phyloP scores from a whole-genome alignment of 2,797 vertebrate genomes.

The Micrastur ruficollis region DNA sequence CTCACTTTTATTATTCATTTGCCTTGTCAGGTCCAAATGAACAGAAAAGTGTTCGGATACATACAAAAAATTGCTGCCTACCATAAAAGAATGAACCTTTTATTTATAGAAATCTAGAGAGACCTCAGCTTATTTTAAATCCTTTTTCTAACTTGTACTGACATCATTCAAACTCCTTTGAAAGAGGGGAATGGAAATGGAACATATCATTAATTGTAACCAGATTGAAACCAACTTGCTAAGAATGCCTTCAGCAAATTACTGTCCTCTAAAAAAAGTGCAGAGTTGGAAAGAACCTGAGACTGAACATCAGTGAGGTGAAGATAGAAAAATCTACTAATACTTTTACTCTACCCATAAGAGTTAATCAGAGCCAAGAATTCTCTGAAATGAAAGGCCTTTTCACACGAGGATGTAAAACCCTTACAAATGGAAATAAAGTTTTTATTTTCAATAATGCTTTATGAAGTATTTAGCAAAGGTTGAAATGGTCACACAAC shows the following conservation, averaged over 20 bases:
- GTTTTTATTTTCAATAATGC: background rate
- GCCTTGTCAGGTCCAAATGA: background rate
- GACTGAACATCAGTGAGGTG: background rate
- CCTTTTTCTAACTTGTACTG: background rate
- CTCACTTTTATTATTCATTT: conserved; percentile 17
- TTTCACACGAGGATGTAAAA: background rate
- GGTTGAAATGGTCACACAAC: background rate
- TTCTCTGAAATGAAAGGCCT: background rate
- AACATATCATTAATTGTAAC: conserved; percentile 16
- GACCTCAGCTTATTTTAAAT: background rate
- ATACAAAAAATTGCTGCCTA: background rate
- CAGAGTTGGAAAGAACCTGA: background rate
- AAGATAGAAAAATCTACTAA: background rate
- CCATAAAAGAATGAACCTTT: background rate
- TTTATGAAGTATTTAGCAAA: background rate
- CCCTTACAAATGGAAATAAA: background rate
- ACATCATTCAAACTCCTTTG: background rate
- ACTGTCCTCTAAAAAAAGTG: background rate
- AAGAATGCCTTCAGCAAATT: background rate
- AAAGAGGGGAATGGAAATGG: background rate
- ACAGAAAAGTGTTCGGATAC: background rate
- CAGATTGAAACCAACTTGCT: background rate
- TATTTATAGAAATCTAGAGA: background rate
- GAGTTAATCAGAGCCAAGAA: background rate
- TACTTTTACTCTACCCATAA: background rate